Conservation (phyloP, 2,888 invertebrate genomes). For the Drosophila prolongata region DNA sequence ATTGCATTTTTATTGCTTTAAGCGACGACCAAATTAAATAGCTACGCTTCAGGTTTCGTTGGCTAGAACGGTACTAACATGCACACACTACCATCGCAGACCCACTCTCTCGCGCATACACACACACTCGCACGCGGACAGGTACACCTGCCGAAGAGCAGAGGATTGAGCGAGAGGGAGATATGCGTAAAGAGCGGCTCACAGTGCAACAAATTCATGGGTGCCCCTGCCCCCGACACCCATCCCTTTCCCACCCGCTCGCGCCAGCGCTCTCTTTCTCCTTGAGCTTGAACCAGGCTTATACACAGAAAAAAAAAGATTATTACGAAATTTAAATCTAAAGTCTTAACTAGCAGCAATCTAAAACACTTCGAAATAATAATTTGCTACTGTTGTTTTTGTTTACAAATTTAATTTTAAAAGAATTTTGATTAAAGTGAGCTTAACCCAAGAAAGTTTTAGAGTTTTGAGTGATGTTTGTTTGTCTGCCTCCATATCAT, state of each 20-base stretch:
- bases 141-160: constrained; percentile 51
- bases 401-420: too few relatives aligned
- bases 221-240: constrained; percentile 31
- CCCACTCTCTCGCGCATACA: constrained; percentile 22
- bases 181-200: constrained; percentile 57
- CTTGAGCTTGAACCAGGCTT: constrained; percentile 50
- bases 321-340: background rate
- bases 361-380: background rate
- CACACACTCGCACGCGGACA: constrained; percentile 6
- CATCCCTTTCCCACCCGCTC: constrained; percentile 15
- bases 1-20: constrained; percentile 55
- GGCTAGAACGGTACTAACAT: constrained; percentile 76
- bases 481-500: too few relatives aligned
- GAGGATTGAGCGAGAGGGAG: constrained; percentile 29
- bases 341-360: too few relatives aligned
- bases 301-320: background rate
- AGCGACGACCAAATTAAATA: constrained; percentile 67
- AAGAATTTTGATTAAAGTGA: too few relatives aligned
- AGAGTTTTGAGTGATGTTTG: too few relatives aligned
- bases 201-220: constrained; percentile 61
- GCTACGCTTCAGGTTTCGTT: constrained; percentile 79
- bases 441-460: too few relatives aligned
- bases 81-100: constrained; percentile 36
- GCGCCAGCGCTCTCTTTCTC: constrained; percentile 6
- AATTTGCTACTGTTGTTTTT: background rate